Evolutionary conservation across 2,888 invertebrate genomes (phyloP).

Genomic region (Druceiella hillmani): DNA sequence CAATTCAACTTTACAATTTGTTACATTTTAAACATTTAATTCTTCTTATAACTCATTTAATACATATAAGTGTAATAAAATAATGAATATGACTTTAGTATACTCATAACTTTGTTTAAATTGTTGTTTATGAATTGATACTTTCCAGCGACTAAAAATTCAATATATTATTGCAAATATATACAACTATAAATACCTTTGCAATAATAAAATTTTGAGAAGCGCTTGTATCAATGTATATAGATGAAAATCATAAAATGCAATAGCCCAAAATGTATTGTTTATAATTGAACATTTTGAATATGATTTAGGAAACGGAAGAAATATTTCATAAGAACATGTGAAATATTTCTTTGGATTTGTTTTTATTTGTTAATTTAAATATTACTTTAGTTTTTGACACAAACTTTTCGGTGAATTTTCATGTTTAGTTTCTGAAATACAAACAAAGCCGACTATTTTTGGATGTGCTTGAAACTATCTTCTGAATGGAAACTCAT

Average conservation of each 20-base stretch:
- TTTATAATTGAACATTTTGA: constrained; percentile 36
- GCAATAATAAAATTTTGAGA: constrained; percentile 19
- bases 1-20: no score
- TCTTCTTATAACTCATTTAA: no score
- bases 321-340: no score
- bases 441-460: constrained; percentile 24
- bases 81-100: no score
- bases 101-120: no score
- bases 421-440: constrained; percentile 36
- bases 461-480: not conserved
- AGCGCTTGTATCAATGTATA: constrained; percentile 34
- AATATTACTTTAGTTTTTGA: constrained; percentile 19
- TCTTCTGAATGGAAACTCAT: no score
- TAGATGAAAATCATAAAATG: constrained; percentile 41
- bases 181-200: constrained; percentile 11
- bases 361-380: constrained; percentile 25
- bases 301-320: constrained; percentile 26
- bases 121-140: no score
- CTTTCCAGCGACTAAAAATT: no score
- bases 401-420: constrained; percentile 41
- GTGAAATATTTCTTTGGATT: no score
- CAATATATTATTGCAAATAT: no score
- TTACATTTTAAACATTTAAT: no score
- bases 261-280: constrained; percentile 51
- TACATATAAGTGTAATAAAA: no score